Evolutionary conservation across 1,140 invertebrate genomes (phyloP).

Genomic region (Dufourea novaeangliae): DNA sequence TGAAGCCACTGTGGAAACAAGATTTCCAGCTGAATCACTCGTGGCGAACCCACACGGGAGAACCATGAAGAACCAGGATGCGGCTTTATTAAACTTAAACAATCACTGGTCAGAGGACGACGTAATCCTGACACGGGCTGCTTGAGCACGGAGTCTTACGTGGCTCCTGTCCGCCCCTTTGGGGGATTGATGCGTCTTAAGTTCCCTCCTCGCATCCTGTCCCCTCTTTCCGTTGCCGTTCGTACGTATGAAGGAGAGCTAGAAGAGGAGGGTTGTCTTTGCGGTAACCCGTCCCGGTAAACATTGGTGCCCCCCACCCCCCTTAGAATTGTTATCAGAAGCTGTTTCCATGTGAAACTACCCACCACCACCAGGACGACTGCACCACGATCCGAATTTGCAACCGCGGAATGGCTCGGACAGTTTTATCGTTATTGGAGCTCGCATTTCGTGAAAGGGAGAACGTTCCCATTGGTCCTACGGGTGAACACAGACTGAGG

Average conservation of each 20-base stretch:
- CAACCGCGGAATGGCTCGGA: not conserved
- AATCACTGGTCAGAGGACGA: slow-evolving; percentile 37
- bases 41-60: too few relatives aligned
- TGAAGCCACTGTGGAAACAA: not conserved
- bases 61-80: slow-evolving; percentile 18
- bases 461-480: slow-evolving; percentile 1
- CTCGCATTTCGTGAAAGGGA: not conserved
- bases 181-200: slow-evolving; percentile 7
- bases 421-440: slow-evolving; percentile 46
- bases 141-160: slow-evolving; percentile 42
- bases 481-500: slow-evolving; percentile 12
- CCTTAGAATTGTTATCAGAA: slow-evolving; percentile 36
- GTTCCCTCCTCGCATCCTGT: not conserved
- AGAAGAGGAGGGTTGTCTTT: slow-evolving; percentile 1
- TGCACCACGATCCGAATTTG: not conserved
- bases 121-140: slow-evolving; percentile 46
- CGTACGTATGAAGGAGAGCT: not conserved
- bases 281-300: slow-evolving; percentile 18
- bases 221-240: not conserved
- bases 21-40: not conserved
- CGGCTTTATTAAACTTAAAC: slow-evolving; percentile 54
- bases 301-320: slow-evolving; percentile 22
- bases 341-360: slow-evolving; percentile 18
- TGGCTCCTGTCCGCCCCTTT: slow-evolving; percentile 1
- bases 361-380: not conserved